phyloP scores from a whole-genome alignment of 2,888 invertebrate genomes.

The Platypus cylindrus region DNA sequence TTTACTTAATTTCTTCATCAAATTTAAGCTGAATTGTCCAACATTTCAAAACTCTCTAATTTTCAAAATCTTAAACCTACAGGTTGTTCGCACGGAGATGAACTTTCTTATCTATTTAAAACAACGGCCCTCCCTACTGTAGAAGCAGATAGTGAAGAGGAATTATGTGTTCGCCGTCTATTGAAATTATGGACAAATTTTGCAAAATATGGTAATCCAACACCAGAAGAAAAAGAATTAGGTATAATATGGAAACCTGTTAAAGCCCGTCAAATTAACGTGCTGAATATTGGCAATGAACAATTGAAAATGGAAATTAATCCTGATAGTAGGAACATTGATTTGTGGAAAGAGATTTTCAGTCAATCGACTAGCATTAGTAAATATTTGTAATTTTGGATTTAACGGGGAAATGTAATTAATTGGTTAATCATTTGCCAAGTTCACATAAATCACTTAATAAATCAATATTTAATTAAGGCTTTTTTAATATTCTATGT shows the following conservation, averaged over 20 bases:
- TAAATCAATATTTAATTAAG: too few species aligned
- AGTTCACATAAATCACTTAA: too few species aligned
- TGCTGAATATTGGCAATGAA: constrained; percentile 25
- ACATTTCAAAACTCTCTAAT: not conserved
- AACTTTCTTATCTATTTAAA: constrained; percentile 22
- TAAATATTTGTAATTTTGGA: constrained; percentile 10
- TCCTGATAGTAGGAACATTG: constrained; percentile 23
- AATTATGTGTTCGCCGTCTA: constrained; percentile 19
- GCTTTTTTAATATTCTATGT: too few species aligned
- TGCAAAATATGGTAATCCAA: constrained; percentile 22
- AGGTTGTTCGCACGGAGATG: constrained; percentile 21
- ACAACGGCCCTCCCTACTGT: constrained; percentile 15
- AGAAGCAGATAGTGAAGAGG: constrained; percentile 21
- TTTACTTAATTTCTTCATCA: too few species aligned
- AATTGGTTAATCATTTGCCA: too few species aligned
- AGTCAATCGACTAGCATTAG: constrained; percentile 5
- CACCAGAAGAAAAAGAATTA: constrained; percentile 13
- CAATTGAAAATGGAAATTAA: constrained; percentile 19
- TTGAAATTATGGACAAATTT: constrained; percentile 26
- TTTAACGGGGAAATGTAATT: too few species aligned
- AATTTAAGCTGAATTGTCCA: too few species aligned
- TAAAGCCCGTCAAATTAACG: constrained; percentile 18
- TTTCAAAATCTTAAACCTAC: not conserved
- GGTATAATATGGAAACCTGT: constrained; percentile 23
- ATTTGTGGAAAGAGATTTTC: constrained; percentile 23